phyloP scores from a whole-genome alignment of 2,888 invertebrate species.

The Ophion ellenae region DNA sequence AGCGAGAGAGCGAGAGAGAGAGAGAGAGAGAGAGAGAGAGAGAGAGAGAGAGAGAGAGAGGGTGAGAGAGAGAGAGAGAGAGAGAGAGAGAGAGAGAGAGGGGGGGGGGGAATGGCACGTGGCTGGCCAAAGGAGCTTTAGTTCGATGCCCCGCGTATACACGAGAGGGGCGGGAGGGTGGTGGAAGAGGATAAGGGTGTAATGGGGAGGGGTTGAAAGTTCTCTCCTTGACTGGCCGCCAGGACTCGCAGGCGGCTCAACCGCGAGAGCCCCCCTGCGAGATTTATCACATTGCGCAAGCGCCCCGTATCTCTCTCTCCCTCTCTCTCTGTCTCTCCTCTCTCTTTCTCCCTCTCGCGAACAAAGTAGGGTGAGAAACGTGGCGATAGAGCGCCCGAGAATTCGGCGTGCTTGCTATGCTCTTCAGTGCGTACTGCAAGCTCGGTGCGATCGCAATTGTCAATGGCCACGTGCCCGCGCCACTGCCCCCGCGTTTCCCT shows the following conservation, averaged over 20 bases:
- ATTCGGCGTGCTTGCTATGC: constrained; percentile 41
- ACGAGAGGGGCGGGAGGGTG: not conserved
- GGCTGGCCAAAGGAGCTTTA: constrained; percentile 48
- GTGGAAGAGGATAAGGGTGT: constrained; percentile 19
- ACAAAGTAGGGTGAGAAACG: constrained; percentile 68
- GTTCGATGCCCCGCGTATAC: constrained; percentile 12
- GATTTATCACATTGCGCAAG: constrained; percentile 60
- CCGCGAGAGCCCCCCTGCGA: constrained; percentile 42
- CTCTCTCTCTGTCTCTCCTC: too few species aligned
- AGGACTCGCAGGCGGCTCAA: constrained; percentile 65
- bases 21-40: not conserved
- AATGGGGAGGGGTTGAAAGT: constrained; percentile 5
- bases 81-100: constrained; percentile 21
- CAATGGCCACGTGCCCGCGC: constrained; percentile 11
- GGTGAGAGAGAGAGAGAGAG: constrained; percentile 36
- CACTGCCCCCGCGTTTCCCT: not conserved
- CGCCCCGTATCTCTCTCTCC: constrained; percentile 29
- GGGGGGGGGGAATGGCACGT: constrained; percentile 47
- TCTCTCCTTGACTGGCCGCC: constrained; percentile 49
- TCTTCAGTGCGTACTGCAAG: constrained; percentile 81
- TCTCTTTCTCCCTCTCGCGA: too few species aligned
- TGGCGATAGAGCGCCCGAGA: constrained; percentile 58
- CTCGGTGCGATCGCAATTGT: constrained; percentile 73
- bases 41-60: constrained; percentile 16
- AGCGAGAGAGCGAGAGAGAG: constrained; percentile 3